Conservation (phyloP, 2,113 vertebrate genomes). For the Tachysurus vachellii region DNA sequence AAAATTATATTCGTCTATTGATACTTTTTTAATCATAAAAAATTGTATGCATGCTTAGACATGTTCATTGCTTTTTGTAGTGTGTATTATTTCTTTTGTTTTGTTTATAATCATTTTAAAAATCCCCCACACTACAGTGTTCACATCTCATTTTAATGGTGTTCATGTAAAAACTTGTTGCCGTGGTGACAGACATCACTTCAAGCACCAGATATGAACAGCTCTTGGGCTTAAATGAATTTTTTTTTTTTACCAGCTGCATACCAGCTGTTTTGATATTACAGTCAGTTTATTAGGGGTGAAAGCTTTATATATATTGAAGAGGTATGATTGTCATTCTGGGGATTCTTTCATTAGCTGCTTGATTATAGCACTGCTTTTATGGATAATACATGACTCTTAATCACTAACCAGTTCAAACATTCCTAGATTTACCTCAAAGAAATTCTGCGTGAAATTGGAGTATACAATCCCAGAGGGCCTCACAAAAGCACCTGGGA, state of each 20-base stretch:
- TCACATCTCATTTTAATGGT: neutral
- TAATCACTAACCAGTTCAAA: neutral
- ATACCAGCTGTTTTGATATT: neutral
- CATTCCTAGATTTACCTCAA: slow-evolving; percentile 87
- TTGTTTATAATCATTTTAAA: neutral
- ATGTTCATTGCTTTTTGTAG: neutral
- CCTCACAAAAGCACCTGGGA: slow-evolving; percentile 98
- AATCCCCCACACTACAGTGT: neutral
- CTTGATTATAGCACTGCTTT: neutral
- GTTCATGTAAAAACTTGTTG: slow-evolving; percentile 9
- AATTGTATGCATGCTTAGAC: neutral
- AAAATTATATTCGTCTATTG: neutral
- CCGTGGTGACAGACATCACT: neutral
- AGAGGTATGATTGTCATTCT: neutral
- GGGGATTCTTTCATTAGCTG: neutral
- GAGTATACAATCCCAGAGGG: slow-evolving; percentile 90
- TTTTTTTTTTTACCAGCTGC: neutral
- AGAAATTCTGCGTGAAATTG: slow-evolving; percentile 93
- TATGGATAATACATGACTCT: neutral
- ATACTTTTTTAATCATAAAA: neutral
- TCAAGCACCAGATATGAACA: neutral
- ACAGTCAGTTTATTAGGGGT: neutral
- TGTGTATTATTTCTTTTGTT: neutral
- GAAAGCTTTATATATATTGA: neutral
- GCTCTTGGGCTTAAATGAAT: neutral